Evolutionary conservation across 2,888 invertebrate genomes (phyloP), one percentile per base, ranked within the genome.

Genomic region (Agriopis aurantiaria): DNA sequence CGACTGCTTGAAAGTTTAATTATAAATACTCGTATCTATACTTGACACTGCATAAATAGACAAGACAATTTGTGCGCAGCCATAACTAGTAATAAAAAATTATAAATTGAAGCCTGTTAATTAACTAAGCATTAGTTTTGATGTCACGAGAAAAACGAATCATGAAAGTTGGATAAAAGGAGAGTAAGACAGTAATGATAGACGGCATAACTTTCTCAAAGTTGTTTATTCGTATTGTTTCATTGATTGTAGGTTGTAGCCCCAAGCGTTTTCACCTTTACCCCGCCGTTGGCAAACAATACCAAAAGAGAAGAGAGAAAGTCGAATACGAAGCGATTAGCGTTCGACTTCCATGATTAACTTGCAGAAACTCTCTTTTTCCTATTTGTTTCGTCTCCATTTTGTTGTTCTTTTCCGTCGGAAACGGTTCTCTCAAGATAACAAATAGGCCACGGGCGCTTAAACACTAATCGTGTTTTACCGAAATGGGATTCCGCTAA

Each of bases 301-400:
- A 83, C 82, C 85, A 87, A 85, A 87, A 81, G 79, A 78, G 76
- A 80, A 81, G 77, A 69, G 69, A 59, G 77, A 75, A 78, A 79
- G 79, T 79, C 79, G 84, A 86, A 83, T 84, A 80, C 81, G 81
- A 73, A 78, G 78, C 80, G 82, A 84, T 82, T 84, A 84, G 78
- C 83, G 84, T 85, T 86, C 84, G 82, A 84, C 85, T 89, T 86
- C 85, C 82, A 86, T 87, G 88, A 89, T 89, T 88, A 89, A 89
- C 88, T 86, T 81, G 61, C 77, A 75, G 71, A 79, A 79, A 78
- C 84, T 81, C 84, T 79, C 80, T 80, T 83, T 83, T 85, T 80
- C 80, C 75, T 80, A 78, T 78, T 76, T 80, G 77, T 75, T 77
- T 71, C 77, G 74, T 75, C 72, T 68, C 69, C 73, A 77, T 75